phyloP scores from a whole-genome alignment of 2,888 invertebrate species.

The Gnatocerus cornutus region DNA sequence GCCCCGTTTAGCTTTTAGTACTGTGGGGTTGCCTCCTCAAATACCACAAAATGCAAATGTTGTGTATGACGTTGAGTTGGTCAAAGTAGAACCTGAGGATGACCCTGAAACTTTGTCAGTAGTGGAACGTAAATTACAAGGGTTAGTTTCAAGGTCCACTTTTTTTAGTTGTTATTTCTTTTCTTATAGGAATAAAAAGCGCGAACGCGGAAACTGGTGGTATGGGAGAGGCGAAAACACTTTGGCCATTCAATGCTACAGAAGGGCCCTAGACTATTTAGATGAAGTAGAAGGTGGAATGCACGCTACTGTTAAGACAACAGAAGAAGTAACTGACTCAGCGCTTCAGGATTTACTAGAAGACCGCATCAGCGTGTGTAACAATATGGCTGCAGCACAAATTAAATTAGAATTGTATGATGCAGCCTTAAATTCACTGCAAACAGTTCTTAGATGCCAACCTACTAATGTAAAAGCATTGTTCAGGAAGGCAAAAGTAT shows the following conservation, averaged over 20 bases:
- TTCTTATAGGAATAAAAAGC: slow-evolving; percentile 76
- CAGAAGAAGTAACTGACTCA: slow-evolving; percentile 72
- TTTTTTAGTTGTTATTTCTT: neutral
- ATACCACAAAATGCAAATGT: slow-evolving; percentile 81
- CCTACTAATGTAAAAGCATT: slow-evolving; percentile 93
- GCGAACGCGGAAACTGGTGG: slow-evolving; percentile 93
- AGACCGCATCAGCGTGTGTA: slow-evolving; percentile 88
- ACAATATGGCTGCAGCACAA: slow-evolving; percentile 95
- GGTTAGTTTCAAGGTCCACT: neutral
- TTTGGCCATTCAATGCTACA: slow-evolving; percentile 89
- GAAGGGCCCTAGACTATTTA: slow-evolving; percentile 87
- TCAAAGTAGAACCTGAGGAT: slow-evolving; percentile 79
- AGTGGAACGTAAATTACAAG: slow-evolving; percentile 75
- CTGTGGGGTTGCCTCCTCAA: slow-evolving; percentile 79
- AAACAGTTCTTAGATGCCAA: slow-evolving; percentile 87
- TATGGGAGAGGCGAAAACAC: slow-evolving; percentile 87
- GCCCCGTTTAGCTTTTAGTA: slow-evolving; percentile 89
- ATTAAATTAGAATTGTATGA: slow-evolving; percentile 90
- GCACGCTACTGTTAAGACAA: slow-evolving; percentile 73
- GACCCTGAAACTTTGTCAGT: slow-evolving; percentile 80
- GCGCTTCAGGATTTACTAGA: slow-evolving; percentile 82
- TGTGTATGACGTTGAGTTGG: slow-evolving; percentile 81
- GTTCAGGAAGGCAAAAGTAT: slow-evolving; percentile 86
- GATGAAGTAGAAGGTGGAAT: slow-evolving; percentile 82
- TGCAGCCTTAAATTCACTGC: slow-evolving; percentile 88